A percentile compares a stretch with the other conserved stretches of the same genome.
These are phyloP conservation scores for Geopemphigus sp. DNA, from an alignment of 1,140 invertebrate species.

Conservation along the genomic window DNA sequence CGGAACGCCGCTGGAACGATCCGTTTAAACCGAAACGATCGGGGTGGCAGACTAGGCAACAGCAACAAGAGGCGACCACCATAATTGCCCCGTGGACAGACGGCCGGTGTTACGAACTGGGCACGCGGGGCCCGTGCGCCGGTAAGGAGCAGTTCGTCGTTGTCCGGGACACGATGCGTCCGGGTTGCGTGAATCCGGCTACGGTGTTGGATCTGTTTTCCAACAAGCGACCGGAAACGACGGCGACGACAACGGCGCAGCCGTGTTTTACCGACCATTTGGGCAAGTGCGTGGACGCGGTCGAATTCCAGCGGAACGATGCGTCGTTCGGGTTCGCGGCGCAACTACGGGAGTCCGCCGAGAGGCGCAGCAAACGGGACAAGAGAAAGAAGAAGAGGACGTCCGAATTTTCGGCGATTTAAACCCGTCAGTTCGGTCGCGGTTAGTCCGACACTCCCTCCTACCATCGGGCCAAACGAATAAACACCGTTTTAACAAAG, in stretches of 20 bases:
- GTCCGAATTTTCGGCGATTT: background rate
- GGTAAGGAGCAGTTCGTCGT: background rate
- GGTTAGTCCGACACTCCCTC: too few species aligned
- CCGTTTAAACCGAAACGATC: background rate
- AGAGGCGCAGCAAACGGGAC: background rate
- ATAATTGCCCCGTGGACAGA: background rate
- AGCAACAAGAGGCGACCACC: background rate
- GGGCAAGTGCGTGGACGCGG: background rate
- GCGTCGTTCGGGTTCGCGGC: background rate
- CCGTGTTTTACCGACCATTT: constrained; percentile 21
- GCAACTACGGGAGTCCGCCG: background rate
- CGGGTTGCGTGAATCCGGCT: background rate
- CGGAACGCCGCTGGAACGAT: background rate
- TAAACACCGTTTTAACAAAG: too few species aligned
- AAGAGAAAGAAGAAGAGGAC: background rate
- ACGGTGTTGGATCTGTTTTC: background rate
- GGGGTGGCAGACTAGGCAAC: too few species aligned
- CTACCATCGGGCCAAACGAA: too few species aligned
- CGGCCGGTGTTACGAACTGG: constrained; percentile 20
- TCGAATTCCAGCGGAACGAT: background rate
- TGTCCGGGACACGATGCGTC: background rate
- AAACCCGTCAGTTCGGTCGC: too few species aligned
- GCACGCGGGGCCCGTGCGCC: constrained; percentile 9
- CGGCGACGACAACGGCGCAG: background rate
- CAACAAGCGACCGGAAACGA: background rate